Evolutionary conservation across 64 coral and sea anemone genomes (phyloP), one percentile per base, ranked within the genome.

Genomic region (Stichodactyla mertensii): DNA sequence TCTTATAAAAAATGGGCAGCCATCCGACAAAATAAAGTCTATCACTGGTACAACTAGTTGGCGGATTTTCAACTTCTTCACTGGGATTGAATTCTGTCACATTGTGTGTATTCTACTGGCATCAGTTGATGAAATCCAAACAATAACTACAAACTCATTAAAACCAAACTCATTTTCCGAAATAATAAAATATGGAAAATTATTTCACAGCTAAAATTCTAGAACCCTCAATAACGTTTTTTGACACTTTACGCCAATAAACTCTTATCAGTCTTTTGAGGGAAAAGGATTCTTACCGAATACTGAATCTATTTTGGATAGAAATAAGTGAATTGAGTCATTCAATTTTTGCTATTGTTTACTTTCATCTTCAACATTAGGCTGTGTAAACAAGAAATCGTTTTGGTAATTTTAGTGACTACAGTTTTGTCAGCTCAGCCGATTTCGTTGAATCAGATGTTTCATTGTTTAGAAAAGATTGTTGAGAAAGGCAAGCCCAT

Each of bases 321-420:
- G 2, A 31, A 19, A 9, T 74, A 10, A 31, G 23, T 9, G 69
- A 23, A 74, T 26, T 26, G 23, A 74, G 10, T 74, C 69, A 74
- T 74, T 74, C 24, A 74, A 28, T 31, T 74, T 66, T 19, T 27
- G 7, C 62, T 0, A 27, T 74, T 74, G 24, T 74, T 10, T 31
- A 23, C 4, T 27, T 27, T 74, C 7, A 13, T 74, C 69, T 74
- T 10, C 0, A 74, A n/a, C n/a, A 23, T 13, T 8, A 31, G 27
- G 24, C 69, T 74, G 69, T 28, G 24, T 12, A 74, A 74, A 74
- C 69, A 74, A 31, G 27, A 74, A 74, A 74, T 27, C 69, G 23
- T 23, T 74, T 74, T 74, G 22, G 69, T 74, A 74, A 74, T 74
- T 74, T 74, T 74, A 74, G 69, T 74, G 69, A 13, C 22, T 74